A percentile compares a stretch with the other conserved stretches of the same genome.
These are phyloP conservation scores for Itoplectis maculator DNA, from an alignment of 2,888 invertebrate species.

Conservation along the genomic window DNA sequence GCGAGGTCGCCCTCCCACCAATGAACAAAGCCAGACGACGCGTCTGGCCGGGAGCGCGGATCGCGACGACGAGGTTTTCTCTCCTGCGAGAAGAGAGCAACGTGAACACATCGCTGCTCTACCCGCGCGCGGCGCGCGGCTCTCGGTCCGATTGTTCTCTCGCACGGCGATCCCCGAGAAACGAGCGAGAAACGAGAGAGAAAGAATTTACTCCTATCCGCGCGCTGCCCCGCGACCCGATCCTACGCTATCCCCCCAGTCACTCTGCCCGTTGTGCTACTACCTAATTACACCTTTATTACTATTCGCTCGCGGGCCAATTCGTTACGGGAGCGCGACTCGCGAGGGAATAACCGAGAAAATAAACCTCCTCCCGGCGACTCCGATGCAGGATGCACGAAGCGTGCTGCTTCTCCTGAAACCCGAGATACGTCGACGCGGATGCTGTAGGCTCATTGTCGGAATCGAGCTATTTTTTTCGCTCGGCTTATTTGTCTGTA, in stretches of 20 bases:
- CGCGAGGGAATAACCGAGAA: slow-evolving; percentile 50
- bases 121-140: background rate
- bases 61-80: slow-evolving; percentile 51
- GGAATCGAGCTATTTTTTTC: slow-evolving; percentile 1
- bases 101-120: slow-evolving; percentile 33
- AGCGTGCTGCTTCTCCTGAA: slow-evolving; percentile 7
- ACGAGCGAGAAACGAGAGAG: background rate
- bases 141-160: slow-evolving; percentile 55
- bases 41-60: slow-evolving; percentile 52
- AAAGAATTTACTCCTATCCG: slow-evolving; percentile 1
- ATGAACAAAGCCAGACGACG: slow-evolving; percentile 62
- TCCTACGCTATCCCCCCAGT: slow-evolving; percentile 24
- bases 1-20: slow-evolving; percentile 51
- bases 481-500: background rate
- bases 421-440: slow-evolving; percentile 21
- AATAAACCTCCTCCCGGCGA: slow-evolving; percentile 55
- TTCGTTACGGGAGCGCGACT: slow-evolving; percentile 65
- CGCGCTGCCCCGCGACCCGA: slow-evolving; percentile 4
- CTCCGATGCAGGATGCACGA: slow-evolving; percentile 12
- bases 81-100: slow-evolving; percentile 28
- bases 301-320: slow-evolving; percentile 71
- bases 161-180: slow-evolving; percentile 9
- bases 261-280: slow-evolving; percentile 40
- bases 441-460: slow-evolving; percentile 3
- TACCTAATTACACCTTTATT: slow-evolving; percentile 72